Evolutionary conservation across 2,888 invertebrate genomes (phyloP).

Genomic region (Selenia dentaria): DNA sequence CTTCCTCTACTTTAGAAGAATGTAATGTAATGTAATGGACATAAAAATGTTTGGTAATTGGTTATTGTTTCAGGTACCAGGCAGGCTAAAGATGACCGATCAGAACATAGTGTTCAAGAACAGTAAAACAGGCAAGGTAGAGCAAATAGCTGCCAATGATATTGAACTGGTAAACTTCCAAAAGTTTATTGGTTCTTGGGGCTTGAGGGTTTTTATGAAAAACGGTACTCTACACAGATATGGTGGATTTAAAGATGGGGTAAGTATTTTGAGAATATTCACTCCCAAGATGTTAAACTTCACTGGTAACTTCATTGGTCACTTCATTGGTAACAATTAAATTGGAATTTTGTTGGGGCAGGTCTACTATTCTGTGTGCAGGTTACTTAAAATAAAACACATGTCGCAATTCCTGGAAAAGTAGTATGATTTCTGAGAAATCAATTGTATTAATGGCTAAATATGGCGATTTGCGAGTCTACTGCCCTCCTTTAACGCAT

Average conservation of each 20-base stretch:
- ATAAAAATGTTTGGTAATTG: neutral
- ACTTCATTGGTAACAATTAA: no score
- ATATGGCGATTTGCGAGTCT: no score
- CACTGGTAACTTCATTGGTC: no score
- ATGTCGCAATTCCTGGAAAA: no score
- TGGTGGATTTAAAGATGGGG: slow-evolving; percentile 96
- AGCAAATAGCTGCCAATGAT: slow-evolving; percentile 93
- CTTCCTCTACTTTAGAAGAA: neutral
- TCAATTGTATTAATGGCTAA: no score
- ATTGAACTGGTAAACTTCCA: slow-evolving; percentile 97
- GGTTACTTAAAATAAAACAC: no score
- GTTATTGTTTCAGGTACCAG: slow-evolving; percentile 88
- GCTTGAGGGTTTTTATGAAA: slow-evolving; percentile 94
- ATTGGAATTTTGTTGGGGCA: no score
- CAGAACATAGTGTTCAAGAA: slow-evolving; percentile 97
- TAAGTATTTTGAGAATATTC: no score
- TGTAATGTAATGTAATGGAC: neutral
- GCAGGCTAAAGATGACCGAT: slow-evolving; percentile 96
- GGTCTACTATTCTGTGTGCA: no score
- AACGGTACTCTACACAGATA: slow-evolving; percentile 96
- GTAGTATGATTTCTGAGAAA: no score
- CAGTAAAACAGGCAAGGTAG: slow-evolving; percentile 97
- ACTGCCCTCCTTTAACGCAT: no score
- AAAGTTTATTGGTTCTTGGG: slow-evolving; percentile 95
- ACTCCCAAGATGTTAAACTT: no score